phyloP scores from a whole-genome alignment of 2,113 vertebrate genomes.

The Psittacula cyanocephala region DNA sequence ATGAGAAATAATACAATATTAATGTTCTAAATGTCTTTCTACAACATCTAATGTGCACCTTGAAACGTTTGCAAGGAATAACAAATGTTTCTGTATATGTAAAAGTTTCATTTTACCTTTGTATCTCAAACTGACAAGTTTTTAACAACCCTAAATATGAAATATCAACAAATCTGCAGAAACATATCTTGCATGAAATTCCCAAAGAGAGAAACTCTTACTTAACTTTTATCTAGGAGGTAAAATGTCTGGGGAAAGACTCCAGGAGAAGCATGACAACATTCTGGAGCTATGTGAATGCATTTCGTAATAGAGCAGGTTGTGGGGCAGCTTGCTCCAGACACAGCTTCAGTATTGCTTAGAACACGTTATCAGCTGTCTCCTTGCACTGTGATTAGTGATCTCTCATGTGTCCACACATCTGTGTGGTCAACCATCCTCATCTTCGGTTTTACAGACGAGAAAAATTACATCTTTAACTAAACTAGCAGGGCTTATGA shows the following conservation, averaged over 20 bases:
- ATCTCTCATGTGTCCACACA: not conserved
- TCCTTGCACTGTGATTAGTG: not conserved
- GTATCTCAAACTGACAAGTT: not conserved
- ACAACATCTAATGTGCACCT: not conserved
- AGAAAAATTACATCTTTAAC: not conserved
- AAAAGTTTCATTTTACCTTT: not conserved
- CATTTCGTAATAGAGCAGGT: not conserved
- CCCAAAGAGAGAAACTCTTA: not conserved
- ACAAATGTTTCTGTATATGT: not conserved
- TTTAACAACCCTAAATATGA: not conserved
- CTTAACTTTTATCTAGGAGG: not conserved
- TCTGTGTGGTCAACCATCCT: not conserved
- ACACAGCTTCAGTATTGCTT: not conserved
- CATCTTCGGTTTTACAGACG: not conserved
- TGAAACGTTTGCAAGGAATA: not conserved
- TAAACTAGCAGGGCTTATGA: not conserved
- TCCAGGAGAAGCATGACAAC: not conserved
- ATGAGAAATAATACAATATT: not conserved
- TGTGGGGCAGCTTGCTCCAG: not conserved
- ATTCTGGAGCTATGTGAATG: not conserved
- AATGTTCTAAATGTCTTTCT: not conserved
- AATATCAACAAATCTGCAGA: not conserved
- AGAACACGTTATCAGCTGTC: rapidly evolving
- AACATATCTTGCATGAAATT: not conserved
- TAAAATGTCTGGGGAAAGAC: not conserved